A percentile compares a stretch with the other conserved stretches of the same genome.
phyloP scores from a whole-genome alignment of 1,140 invertebrate species.

The Branchinecta lindahli region DNA sequence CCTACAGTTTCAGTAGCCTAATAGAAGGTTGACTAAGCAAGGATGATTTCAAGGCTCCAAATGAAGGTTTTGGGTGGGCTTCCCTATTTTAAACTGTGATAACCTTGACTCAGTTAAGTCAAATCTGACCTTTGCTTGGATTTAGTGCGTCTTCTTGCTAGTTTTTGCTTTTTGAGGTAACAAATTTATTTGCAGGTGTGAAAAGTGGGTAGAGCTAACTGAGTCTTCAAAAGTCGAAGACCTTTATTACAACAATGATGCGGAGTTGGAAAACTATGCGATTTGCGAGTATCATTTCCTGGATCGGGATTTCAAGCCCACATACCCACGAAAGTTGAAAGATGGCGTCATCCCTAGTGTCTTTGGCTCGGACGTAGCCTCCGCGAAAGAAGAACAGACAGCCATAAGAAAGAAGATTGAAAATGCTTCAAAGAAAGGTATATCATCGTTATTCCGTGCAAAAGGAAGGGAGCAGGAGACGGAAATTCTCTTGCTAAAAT shows the following conservation, averaged over 20 bases:
- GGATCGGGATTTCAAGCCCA: not conserved
- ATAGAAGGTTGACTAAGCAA: too few relatives aligned
- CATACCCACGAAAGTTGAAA: not conserved
- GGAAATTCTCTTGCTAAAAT: too few relatives aligned
- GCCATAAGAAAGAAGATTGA: not conserved
- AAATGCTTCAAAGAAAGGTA: constrained; percentile 1
- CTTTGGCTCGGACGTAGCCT: not conserved
- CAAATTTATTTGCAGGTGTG: not conserved
- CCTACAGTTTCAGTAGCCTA: too few relatives aligned
- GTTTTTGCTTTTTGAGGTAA: not conserved
- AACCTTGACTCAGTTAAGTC: too few relatives aligned
- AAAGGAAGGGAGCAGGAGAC: too few relatives aligned
- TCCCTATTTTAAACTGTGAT: too few relatives aligned
- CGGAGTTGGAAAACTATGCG: not conserved
- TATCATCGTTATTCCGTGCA: not conserved
- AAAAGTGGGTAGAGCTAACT: not conserved
- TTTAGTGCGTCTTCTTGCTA: not conserved
- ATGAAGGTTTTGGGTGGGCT: too few relatives aligned
- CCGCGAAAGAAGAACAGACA: not conserved
- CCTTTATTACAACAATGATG: not conserved
- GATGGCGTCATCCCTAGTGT: not conserved
- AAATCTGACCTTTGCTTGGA: too few relatives aligned
- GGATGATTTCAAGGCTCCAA: too few relatives aligned
- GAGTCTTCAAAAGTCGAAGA: not conserved
- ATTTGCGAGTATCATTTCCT: not conserved